Base-by-base conservation (phyloP, 1,140 invertebrate species). In the Apis dorsata region DNA sequence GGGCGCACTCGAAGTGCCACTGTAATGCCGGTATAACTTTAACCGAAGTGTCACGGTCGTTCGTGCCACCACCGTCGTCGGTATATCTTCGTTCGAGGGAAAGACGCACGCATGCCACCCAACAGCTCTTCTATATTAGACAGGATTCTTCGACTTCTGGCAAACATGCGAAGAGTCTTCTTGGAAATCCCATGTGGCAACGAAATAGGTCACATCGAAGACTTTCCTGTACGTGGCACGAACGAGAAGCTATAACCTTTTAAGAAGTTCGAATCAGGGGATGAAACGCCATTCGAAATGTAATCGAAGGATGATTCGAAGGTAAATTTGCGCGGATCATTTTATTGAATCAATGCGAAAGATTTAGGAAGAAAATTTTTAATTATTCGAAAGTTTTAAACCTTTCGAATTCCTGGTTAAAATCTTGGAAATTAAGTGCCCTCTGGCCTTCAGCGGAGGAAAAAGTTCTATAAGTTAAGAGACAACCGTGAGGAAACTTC, bases 1-100 rank as follows among this genome's bases (percentile, higher is more conserved):
- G 81, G 68, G 69, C 55, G 28, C 53, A 44, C 53, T n/a, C 72
- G n/a, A 85, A 81, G 81, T 81, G 79, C 65, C 79, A 34, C n/a
- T 17, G 21, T 63, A 76, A 19, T 34, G 2, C 53, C 10, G 70
- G 57, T 81, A 81, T 66, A 81, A 74, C 70, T 81, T 81, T 65
- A 81, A 81, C 70, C 51, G 34, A 73, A 34, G 34, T 44, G 21
- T 34, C 44, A 63, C 71, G 69, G 21, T 19, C 53, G 55, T 81
- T 51, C 63, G 53, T 81, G 62, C 44, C 19, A n/a, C 34, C 68
- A 21, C 5, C 44, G n/a, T 15, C 55, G 15, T 2, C 21, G 55
- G 68, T 80, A 65, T 80, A 80, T 72, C 69, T 65, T 72, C 71
- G 79, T 80, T 57, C 44, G 34, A 57, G 49, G 53, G 44, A 57